A percentile compares a stretch with the other conserved stretches of the same genome.
Evolutionary conservation across 2,888 invertebrate species (phyloP).

Genomic region (Dolichopus griseipennis): DNA sequence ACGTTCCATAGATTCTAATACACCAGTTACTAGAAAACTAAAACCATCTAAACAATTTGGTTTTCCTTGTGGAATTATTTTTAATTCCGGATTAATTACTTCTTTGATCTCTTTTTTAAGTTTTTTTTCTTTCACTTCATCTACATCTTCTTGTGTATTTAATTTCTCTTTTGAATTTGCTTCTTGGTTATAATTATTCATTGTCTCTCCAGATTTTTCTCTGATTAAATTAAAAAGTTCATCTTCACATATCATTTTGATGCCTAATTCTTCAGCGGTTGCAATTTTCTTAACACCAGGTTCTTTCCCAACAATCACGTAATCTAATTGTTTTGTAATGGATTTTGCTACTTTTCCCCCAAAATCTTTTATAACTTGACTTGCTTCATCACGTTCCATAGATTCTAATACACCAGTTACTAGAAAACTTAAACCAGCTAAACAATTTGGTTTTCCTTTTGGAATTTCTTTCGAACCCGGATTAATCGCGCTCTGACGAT

Average conservation of each 20-base stretch:
- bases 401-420: slow-evolving; percentile 84
- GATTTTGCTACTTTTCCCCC: slow-evolving; percentile 68
- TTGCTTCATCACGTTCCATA: slow-evolving; percentile 71
- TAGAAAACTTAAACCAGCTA: slow-evolving; percentile 61
- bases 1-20: no score
- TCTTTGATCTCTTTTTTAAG: no score
- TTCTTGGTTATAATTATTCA: no score
- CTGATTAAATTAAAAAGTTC: slow-evolving; percentile 64
- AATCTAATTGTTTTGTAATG: slow-evolving; percentile 71
- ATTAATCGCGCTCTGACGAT: slow-evolving; percentile 7
- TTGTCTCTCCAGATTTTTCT: slow-evolving; percentile 40
- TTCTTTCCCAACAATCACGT: slow-evolving; percentile 76
- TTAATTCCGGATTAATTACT: no score
- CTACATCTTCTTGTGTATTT: no score
- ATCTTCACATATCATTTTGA: slow-evolving; percentile 72
- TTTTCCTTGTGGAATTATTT: no score
- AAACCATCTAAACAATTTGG: no score
- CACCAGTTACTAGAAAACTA: no score
- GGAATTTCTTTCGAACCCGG: slow-evolving; percentile 9
- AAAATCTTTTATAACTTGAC: slow-evolving; percentile 62
- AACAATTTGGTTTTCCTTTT: slow-evolving; percentile 52
- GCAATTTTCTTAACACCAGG: slow-evolving; percentile 75
- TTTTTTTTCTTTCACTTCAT: no score
- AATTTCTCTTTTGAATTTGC: no score
- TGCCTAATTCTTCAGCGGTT: slow-evolving; percentile 63